Percentiles rank a stretch among this genome's conserved stretches.
phyloP scores from a whole-genome alignment of 2,113 vertebrate genomes.

The Nothocercus julius region DNA sequence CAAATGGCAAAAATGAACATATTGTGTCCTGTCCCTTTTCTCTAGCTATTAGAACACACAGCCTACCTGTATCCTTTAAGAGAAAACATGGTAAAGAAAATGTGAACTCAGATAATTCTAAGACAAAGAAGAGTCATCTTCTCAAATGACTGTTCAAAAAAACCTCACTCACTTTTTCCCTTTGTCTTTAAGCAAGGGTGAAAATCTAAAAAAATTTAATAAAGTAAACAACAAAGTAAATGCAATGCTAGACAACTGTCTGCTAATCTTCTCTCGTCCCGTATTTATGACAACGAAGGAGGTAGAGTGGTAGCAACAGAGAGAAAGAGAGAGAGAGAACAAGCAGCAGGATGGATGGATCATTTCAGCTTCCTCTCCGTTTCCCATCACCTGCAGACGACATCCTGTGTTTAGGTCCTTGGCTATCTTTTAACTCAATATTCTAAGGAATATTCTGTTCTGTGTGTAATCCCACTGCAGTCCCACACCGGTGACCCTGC shows the following conservation, averaged over 20 bases:
- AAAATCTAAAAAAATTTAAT: neutral
- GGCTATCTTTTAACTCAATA: neutral
- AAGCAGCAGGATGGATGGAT: neutral
- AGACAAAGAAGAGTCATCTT: neutral
- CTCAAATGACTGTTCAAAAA: neutral
- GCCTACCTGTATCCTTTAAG: neutral
- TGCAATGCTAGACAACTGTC: neutral
- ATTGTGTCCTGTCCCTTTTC: neutral
- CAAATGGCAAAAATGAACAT: neutral
- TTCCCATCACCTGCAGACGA: neutral
- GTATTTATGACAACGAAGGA: too few relatives aligned
- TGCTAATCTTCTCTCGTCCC: neutral
- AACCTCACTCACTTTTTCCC: neutral
- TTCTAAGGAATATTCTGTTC: neutral
- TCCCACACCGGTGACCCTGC: neutral
- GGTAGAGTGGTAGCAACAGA: fast-evolving
- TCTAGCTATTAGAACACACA: neutral
- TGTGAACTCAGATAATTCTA: neutral
- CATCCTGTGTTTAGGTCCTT: neutral
- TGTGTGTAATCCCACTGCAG: neutral
- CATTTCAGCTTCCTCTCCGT: neutral
- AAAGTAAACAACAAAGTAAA: neutral
- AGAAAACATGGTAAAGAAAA: neutral
- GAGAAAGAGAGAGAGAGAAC: fast-evolving
- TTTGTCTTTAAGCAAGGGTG: neutral